Conservation (phyloP, 2,113 vertebrate species). For the Oophaga pumilio region DNA sequence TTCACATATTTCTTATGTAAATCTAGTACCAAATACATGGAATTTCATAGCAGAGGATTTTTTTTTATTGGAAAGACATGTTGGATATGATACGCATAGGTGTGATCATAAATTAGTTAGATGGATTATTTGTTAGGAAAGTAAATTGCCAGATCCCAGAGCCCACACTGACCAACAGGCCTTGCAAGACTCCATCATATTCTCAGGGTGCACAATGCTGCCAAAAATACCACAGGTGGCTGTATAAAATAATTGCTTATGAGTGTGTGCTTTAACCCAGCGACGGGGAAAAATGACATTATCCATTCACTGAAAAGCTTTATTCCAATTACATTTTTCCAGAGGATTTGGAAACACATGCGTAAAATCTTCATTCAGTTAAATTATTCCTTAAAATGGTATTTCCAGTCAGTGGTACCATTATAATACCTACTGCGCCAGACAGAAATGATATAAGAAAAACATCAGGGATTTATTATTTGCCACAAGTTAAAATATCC, state of each 20-base stretch:
- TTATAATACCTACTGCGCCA: conserved; percentile 1
- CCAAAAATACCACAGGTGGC: conserved; percentile 17
- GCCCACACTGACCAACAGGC: not conserved
- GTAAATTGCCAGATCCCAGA: not conserved
- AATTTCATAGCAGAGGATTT: not conserved
- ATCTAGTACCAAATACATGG: not conserved
- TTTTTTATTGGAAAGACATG: not conserved
- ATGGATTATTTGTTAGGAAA: not conserved
- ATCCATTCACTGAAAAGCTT: conserved; percentile 7
- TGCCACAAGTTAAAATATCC: not conserved
- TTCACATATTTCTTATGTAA: not conserved
- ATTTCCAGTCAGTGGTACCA: conserved; percentile 4
- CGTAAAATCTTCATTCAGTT: not conserved
- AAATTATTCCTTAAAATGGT: conserved; percentile 7
- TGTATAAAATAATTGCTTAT: not conserved
- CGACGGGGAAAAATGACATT: conserved; percentile 8
- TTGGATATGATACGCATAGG: not conserved
- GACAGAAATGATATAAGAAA: not conserved
- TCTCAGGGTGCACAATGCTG: not conserved
- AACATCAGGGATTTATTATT: not conserved
- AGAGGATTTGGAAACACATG: conserved; percentile 19
- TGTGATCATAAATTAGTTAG: not conserved
- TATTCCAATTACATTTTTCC: conserved; percentile 17
- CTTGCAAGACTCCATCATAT: not conserved
- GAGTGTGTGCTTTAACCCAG: not conserved